These are phyloP conservation scores for Coreius guichenoti DNA, from an alignment of 2,797 vertebrate genomes.

Conservation along the genomic window DNA sequence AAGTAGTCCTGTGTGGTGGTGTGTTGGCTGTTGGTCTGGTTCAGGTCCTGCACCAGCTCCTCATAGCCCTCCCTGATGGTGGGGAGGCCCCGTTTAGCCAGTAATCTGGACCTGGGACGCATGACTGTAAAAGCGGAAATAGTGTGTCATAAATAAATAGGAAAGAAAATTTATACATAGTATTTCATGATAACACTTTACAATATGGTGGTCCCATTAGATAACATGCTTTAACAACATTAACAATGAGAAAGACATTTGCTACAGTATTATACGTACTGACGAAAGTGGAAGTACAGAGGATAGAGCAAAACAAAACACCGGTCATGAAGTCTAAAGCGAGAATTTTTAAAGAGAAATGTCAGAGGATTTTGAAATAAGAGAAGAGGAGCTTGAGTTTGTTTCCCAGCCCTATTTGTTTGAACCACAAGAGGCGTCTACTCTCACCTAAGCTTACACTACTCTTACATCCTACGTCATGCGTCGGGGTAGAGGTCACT, in stretches of 20 bases:
- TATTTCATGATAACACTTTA: neutral
- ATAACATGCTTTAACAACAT: neutral
- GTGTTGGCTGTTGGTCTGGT: conserved; percentile 62
- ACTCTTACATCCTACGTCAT: no score
- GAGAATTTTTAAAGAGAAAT: no score
- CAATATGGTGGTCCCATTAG: neutral
- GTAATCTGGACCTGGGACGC: conserved; percentile 73
- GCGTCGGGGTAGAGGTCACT: no score
- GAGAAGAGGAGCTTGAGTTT: no score
- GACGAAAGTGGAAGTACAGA: no score
- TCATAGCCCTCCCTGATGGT: conserved; percentile 77
- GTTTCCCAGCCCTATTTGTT: no score
- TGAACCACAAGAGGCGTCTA: no score
- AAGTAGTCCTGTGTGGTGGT: conserved; percentile 83
- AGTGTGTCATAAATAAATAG: neutral
- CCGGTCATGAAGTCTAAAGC: no score
- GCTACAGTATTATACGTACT: no score
- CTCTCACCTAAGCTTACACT: no score
- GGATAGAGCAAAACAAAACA: no score
- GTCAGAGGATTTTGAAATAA: no score
- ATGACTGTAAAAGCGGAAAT: conserved; percentile 66
- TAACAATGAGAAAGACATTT: neutral
- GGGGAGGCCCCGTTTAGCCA: conserved; percentile 73
- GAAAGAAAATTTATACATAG: neutral
- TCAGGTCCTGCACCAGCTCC: conserved; percentile 72